These are phyloP conservation scores for Globodera rostochiensis DNA, from an alignment of 1,140 invertebrate genomes.

Conservation along the genomic window DNA sequence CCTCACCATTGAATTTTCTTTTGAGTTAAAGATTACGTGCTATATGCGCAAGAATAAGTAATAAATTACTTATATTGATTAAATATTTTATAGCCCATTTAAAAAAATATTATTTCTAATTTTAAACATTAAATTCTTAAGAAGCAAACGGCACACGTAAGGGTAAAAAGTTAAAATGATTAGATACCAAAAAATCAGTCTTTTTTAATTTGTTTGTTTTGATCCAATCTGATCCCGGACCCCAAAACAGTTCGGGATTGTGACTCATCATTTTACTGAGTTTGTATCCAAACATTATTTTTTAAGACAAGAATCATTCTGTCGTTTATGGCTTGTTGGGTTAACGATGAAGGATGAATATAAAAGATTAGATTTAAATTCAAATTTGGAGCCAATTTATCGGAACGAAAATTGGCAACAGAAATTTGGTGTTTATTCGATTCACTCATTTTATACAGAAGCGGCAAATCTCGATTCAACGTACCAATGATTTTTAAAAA, in stretches of 20 bases:
- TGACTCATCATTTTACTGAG: no score
- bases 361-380: neutral
- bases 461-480: neutral
- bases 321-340: neutral
- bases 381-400: neutral
- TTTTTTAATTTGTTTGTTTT: no score
- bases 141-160: no score
- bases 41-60: neutral
- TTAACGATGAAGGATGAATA: neutral
- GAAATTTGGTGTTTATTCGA: neutral
- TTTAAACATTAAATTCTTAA: no score
- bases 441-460: neutral
- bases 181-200: no score
- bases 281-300: neutral
- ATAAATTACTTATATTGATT: neutral
- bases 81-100: no score
- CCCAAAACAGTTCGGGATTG: no score
- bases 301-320: neutral
- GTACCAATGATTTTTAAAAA: neutral
- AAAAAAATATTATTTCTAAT: no score
- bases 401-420: neutral
- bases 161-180: no score
- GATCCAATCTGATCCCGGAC: no score
- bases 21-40: neutral
- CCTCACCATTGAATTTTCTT: no score